Evolutionary conservation across 2,113 vertebrate species (phyloP).

Genomic region (Galeopterus variegatus): DNA sequence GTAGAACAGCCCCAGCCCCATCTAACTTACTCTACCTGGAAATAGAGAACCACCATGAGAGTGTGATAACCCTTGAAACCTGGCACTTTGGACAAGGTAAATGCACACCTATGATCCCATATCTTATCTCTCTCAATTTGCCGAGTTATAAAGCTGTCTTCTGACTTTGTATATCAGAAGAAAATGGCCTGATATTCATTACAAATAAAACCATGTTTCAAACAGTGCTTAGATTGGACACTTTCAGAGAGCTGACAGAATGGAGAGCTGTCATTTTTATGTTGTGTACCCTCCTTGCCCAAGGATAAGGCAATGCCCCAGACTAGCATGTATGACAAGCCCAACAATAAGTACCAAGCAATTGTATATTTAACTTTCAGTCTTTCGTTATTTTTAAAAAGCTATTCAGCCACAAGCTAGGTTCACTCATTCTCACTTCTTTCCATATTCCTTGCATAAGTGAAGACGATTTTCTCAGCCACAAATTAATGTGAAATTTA

Average conservation of each 20-base stretch:
- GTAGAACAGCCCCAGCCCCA: not conserved
- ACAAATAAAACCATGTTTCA: not conserved
- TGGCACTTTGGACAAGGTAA: not conserved
- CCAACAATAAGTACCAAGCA: not conserved
- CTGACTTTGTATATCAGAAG: not conserved
- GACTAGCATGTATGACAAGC: not conserved
- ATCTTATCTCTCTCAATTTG: not conserved
- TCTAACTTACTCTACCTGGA: not conserved
- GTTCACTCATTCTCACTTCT: not conserved
- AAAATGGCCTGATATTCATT: not conserved
- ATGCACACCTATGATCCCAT: not conserved
- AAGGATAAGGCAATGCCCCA: not conserved
- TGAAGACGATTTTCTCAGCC: not conserved
- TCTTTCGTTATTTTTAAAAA: not conserved
- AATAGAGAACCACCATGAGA: not conserved
- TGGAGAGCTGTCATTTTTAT: not conserved
- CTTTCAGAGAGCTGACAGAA: not conserved
- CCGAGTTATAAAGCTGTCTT: constrained; percentile 14
- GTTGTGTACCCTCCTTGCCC: not conserved
- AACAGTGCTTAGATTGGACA: not conserved
- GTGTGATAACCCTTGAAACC: not conserved
- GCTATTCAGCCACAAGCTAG: not conserved
- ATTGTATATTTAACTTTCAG: not conserved
- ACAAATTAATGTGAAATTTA: constrained; percentile 38
- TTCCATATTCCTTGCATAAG: not conserved